Evolutionary conservation across 1,140 invertebrate genomes (phyloP).

Genomic region (Orchestia grillus): DNA sequence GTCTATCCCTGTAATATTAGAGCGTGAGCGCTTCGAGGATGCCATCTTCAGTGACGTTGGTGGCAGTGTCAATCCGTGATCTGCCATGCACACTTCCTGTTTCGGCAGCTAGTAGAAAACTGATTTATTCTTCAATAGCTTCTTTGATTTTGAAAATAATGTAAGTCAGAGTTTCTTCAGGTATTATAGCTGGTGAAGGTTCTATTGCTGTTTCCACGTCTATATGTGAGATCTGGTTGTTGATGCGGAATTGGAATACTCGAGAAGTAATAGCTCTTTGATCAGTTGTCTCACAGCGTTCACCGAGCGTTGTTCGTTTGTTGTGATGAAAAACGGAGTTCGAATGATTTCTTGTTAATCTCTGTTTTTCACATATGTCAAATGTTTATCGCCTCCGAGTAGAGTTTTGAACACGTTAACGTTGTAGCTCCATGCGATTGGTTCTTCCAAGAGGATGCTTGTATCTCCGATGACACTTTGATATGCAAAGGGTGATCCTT

Average conservation of each 20-base stretch:
- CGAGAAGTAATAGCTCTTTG: background rate
- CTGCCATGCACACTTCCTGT: too few relatives aligned
- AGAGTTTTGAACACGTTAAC: background rate
- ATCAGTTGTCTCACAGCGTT: background rate
- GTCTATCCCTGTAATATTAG: too few relatives aligned
- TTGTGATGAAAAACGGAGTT: background rate
- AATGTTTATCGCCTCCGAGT: background rate
- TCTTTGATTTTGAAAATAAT: too few relatives aligned
- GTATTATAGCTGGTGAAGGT: too few relatives aligned
- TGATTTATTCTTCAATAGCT: too few relatives aligned
- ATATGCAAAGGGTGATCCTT: background rate
- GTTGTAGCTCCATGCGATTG: background rate
- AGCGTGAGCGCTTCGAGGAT: too few relatives aligned
- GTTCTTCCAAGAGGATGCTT: background rate
- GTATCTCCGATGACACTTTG: background rate
- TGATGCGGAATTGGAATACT: background rate
- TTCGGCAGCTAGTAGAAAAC: too few relatives aligned
- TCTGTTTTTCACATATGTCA: background rate
- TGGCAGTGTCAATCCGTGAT: too few relatives aligned
- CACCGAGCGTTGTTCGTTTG: background rate
- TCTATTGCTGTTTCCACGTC: background rate
- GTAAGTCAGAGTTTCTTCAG: too few relatives aligned
- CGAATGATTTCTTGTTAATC: background rate
- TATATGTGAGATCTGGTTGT: background rate
- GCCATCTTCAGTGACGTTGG: too few relatives aligned